These are phyloP conservation scores for Anguilla megastoma DNA, from an alignment of 2,797 vertebrate species.

Conservation along the genomic window DNA sequence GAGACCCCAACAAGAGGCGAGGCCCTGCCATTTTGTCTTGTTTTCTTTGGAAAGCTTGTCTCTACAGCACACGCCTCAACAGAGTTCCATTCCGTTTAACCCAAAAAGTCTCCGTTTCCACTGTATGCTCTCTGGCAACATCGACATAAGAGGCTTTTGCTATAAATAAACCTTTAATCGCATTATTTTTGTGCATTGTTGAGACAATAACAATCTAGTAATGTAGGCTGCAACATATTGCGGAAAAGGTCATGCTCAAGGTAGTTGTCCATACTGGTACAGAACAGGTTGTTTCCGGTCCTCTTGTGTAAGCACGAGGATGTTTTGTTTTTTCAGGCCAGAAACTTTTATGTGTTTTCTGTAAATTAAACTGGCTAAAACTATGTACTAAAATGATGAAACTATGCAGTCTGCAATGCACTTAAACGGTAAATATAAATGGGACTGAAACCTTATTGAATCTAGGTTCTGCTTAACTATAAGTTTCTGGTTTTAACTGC, in stretches of 20 bases:
- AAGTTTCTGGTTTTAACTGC: neutral
- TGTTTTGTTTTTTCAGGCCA: neutral
- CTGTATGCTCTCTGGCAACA: constrained; percentile 54
- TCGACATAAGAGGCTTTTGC: constrained; percentile 75
- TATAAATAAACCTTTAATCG: constrained; percentile 86
- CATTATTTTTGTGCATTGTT: constrained; percentile 75
- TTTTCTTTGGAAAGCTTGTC: constrained; percentile 31
- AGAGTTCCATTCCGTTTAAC: constrained; percentile 38
- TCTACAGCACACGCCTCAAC: neutral
- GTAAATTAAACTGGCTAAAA: neutral
- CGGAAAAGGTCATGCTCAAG: neutral
- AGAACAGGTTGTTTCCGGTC: neutral
- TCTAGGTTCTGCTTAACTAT: neutral
- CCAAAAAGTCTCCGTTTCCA: constrained; percentile 34
- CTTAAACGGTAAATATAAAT: neutral
- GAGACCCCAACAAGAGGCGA: constrained; percentile 31
- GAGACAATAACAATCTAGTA: constrained; percentile 47
- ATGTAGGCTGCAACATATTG: neutral
- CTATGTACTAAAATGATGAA: neutral
- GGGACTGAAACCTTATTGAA: neutral
- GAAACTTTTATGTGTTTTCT: neutral
- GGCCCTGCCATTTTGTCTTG: constrained; percentile 32
- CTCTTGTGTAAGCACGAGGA: neutral
- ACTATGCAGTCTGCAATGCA: neutral
- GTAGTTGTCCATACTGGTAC: neutral